A percentile compares a stretch with the other conserved stretches of the same genome.
These are phyloP conservation scores for Palythoa caribaeorum DNA, from an alignment of 92 coral and sea anemone genomes.

Conservation along the genomic window DNA sequence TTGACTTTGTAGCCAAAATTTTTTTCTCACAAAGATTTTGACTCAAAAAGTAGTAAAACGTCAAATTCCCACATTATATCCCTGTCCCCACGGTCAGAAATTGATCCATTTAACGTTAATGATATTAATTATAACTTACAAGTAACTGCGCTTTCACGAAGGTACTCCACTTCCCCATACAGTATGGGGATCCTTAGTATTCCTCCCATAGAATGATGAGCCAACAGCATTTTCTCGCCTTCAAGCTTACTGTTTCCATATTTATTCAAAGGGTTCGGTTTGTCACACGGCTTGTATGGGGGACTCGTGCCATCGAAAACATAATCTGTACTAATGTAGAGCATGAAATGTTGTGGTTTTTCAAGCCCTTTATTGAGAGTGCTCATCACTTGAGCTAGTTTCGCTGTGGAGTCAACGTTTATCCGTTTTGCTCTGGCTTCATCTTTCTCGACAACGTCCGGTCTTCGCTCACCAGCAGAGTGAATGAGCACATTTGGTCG, in stretches of 20 bases:
- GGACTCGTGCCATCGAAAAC: constrained; percentile 91
- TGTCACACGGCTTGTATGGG: constrained; percentile 81
- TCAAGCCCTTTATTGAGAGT: constrained; percentile 67
- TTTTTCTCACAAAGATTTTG: too few relatives aligned
- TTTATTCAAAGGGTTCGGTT: constrained; percentile 85
- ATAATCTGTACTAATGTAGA: constrained; percentile 90
- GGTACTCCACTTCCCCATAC: constrained; percentile 86
- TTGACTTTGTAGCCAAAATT: too few relatives aligned
- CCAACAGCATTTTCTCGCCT: constrained; percentile 74
- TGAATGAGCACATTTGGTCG: constrained; percentile 84
- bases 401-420: constrained; percentile 75
- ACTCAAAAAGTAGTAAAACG: too few relatives aligned
- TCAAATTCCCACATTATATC: background rate
- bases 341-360: constrained; percentile 74
- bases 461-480: constrained; percentile 86
- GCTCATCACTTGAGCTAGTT: constrained; percentile 70
- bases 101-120: background rate
- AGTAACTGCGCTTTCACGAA: constrained; percentile 88
- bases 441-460: constrained; percentile 86
- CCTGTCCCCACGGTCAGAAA: background rate
- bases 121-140: constrained; percentile 53
- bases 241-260: constrained; percentile 86
- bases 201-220: constrained; percentile 62
- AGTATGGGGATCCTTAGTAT: constrained; percentile 85
- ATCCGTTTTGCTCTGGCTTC: constrained; percentile 68